Conservation (phyloP, 2,888 invertebrate species). For the Pheosia tremula region DNA sequence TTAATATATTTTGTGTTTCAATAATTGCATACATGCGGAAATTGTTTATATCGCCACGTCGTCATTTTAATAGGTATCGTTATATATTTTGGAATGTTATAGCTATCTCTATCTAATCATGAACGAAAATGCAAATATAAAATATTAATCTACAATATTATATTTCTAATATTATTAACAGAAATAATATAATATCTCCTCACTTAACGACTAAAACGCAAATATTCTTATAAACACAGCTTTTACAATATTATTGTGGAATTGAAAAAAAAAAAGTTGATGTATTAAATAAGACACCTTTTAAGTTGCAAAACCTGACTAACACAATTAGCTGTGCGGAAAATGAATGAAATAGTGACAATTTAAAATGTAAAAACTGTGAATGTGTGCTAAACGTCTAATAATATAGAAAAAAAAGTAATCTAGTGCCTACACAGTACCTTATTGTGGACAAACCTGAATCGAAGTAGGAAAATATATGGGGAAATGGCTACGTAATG, state of each 20-base stretch:
- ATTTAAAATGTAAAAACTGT: slow-evolving; percentile 74
- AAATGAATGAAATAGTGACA: slow-evolving; percentile 43
- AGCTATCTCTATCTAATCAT: slow-evolving; percentile 52
- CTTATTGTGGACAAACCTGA: slow-evolving; percentile 71
- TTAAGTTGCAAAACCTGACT: slow-evolving; percentile 38
- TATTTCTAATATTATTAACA: slow-evolving; percentile 32
- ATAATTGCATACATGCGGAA: slow-evolving; percentile 9
- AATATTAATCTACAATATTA: slow-evolving; percentile 45
- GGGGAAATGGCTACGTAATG: slow-evolving; percentile 55
- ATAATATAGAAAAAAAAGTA: slow-evolving; percentile 53
- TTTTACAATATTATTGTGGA: slow-evolving; percentile 55
- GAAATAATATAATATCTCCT: slow-evolving; percentile 48
- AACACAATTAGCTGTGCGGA: slow-evolving; percentile 39
- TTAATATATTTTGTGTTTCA: slow-evolving; percentile 12
- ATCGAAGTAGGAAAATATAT: slow-evolving; percentile 56
- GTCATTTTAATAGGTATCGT: slow-evolving; percentile 13
- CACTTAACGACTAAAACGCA: slow-evolving; percentile 62
- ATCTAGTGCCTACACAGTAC: slow-evolving; percentile 73
- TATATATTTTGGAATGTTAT: slow-evolving; percentile 61
- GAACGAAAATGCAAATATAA: slow-evolving; percentile 43
- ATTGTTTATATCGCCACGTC: background rate
- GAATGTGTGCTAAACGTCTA: slow-evolving; percentile 65
- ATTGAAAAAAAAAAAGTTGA: slow-evolving; percentile 17
- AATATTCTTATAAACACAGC: slow-evolving; percentile 62
- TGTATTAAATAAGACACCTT: slow-evolving; percentile 10